phyloP scores from a whole-genome alignment of 2,888 invertebrate genomes.

The Meloe dianella region DNA sequence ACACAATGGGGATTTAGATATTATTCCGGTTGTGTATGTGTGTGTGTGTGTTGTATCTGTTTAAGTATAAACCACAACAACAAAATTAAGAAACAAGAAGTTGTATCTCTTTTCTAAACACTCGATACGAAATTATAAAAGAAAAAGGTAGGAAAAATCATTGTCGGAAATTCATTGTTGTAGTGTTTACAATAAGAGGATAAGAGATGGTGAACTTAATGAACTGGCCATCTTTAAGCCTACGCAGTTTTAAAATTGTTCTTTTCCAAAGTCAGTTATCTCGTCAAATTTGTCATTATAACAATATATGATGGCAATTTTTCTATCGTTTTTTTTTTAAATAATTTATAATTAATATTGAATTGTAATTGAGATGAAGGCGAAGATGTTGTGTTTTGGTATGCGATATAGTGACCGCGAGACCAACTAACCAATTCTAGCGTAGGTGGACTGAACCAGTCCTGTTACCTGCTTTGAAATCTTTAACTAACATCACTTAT shows the following conservation, averaged over 20 bases:
- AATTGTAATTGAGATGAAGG: not conserved
- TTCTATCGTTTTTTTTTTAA: not conserved
- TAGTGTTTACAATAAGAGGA: conserved; percentile 48
- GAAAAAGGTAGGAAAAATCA: conserved; percentile 24
- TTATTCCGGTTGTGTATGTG: conserved; percentile 20
- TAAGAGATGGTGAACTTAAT: conserved; percentile 45
- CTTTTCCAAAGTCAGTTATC: conserved; percentile 8
- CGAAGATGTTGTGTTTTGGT: conserved; percentile 17
- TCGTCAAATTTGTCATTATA: not conserved
- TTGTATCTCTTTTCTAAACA: conserved; percentile 22
- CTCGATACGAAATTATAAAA: conserved; percentile 12
- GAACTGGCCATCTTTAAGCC: conserved; percentile 45
- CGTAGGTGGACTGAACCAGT: conserved; percentile 38
- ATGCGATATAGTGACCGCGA: conserved; percentile 39
- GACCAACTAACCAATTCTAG: conserved; percentile 38
- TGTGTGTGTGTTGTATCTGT: not conserved
- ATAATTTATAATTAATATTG: conserved; percentile 5
- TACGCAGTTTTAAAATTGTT: conserved; percentile 35
- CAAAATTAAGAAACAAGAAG: conserved; percentile 20
- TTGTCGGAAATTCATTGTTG: conserved; percentile 29
- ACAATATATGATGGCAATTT: conserved; percentile 19
- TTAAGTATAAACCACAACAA: conserved; percentile 15
- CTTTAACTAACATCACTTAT: not conserved
- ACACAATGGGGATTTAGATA: conserved; percentile 44
- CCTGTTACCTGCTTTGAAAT: conserved; percentile 11